A percentile compares a stretch with the other conserved stretches of the same genome.
These are phyloP conservation scores for Poeciliopsis infans DNA, from an alignment of 2,797 vertebrate genomes.

Conservation along the genomic window DNA sequence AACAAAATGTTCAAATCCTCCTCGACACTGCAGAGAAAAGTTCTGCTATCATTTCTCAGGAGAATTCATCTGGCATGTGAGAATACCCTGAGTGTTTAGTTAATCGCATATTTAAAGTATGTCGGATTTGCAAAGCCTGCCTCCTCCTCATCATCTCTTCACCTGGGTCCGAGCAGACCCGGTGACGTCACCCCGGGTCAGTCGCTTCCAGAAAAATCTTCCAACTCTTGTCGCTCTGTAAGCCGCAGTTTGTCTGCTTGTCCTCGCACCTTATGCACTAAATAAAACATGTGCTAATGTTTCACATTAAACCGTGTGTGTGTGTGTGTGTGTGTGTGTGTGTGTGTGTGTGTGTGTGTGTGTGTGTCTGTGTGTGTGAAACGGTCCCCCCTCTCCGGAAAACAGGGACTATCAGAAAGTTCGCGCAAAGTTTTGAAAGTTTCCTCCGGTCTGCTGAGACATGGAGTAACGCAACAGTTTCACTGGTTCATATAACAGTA, in stretches of 20 bases:
- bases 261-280: background rate
- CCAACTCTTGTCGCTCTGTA: background rate
- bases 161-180: slow-evolving; percentile 4
- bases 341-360: background rate
- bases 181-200: slow-evolving; percentile 57
- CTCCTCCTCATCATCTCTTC: slow-evolving; percentile 18
- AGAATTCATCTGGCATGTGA: background rate
- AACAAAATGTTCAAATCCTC: background rate
- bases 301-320: accelerated
- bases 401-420: slow-evolving; percentile 22
- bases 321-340: no score
- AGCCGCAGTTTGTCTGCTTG: background rate
- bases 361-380: no score
- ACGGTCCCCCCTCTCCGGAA: background rate
- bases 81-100: background rate
- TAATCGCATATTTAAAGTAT: background rate
- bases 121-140: background rate
- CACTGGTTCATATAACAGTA: background rate
- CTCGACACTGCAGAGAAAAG: background rate
- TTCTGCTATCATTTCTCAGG: background rate
- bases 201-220: slow-evolving; percentile 67
- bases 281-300: background rate
- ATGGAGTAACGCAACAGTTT: slow-evolving; percentile 1
- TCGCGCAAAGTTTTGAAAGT: slow-evolving; percentile 57
- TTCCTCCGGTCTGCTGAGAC: slow-evolving; percentile 2